These are phyloP conservation scores for Lordiphosa clarofinis DNA, from an alignment of 1,140 invertebrate genomes.

Conservation along the genomic window DNA sequence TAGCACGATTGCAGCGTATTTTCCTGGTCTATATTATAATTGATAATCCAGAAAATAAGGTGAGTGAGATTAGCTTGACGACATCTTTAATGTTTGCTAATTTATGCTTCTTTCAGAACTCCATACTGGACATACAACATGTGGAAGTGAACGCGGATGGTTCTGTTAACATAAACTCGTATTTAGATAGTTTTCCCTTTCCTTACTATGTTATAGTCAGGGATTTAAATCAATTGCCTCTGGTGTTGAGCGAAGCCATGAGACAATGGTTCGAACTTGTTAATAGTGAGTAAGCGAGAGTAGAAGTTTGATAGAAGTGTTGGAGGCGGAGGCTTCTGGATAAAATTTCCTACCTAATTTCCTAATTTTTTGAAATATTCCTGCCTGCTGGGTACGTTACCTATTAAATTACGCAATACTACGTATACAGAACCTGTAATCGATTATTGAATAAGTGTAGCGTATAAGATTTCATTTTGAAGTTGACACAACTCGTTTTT, in stretches of 20 bases:
- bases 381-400: too few relatives aligned
- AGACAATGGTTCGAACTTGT: conserved; percentile 99
- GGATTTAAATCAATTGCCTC: conserved; percentile 92
- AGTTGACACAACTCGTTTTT: too few relatives aligned
- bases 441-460: too few relatives aligned
- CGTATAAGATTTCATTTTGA: too few relatives aligned
- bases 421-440: too few relatives aligned
- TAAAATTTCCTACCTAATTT: too few relatives aligned
- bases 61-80: conserved; percentile 73
- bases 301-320: too few relatives aligned
- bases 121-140: conserved; percentile 93
- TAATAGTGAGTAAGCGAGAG: conserved; percentile 63
- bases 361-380: too few relatives aligned
- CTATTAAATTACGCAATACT: too few relatives aligned
- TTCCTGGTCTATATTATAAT: conserved; percentile 98
- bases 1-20: conserved; percentile 89
- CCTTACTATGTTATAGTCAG: conserved; percentile 98
- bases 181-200: conserved; percentile 98
- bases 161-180: conserved; percentile 82
- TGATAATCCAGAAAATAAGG: conserved; percentile 95
- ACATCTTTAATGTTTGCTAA: background rate
- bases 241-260: conserved; percentile 95
- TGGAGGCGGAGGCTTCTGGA: too few relatives aligned
- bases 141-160: conserved; percentile 86
- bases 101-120: conserved; percentile 84